phyloP scores from a whole-genome alignment of 1,140 invertebrate species.

The Rhagoletis pomonella region DNA sequence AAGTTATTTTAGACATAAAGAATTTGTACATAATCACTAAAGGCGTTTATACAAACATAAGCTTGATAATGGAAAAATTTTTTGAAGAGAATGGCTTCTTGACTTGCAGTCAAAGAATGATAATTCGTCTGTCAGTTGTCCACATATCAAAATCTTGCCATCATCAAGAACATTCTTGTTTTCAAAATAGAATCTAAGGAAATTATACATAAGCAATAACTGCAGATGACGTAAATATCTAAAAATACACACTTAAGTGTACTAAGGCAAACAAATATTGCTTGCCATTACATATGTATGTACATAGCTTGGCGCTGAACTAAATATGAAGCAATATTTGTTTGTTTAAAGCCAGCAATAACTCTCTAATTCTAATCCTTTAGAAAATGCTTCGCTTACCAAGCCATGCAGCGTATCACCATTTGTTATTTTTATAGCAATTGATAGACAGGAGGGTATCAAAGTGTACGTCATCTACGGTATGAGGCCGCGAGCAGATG shows the following conservation, averaged over 20 bases:
- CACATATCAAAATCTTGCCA: not conserved
- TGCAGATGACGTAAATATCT: slow-evolving; percentile 57
- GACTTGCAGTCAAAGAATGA: not conserved
- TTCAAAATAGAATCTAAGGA: slow-evolving; percentile 25
- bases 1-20: no score
- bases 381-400: not conserved
- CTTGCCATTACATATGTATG: not conserved
- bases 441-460: slow-evolving; percentile 18
- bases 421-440: slow-evolving; percentile 25
- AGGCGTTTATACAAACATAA: no score
- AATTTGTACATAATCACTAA: no score
- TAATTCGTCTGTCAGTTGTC: not conserved
- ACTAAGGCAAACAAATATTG: slow-evolving; percentile 10
- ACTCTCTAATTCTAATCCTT: not conserved
- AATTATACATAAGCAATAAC: slow-evolving; percentile 45
- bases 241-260: slow-evolving; percentile 51
- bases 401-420: not conserved
- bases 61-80: no score
- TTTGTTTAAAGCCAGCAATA: not conserved
- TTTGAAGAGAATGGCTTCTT: not conserved
- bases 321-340: slow-evolving; percentile 14
- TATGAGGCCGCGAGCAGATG: not conserved
- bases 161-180: not conserved
- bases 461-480: not conserved
- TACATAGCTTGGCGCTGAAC: not conserved